Conservation (phyloP, 2,888 invertebrate genomes). For the Stenotaenia linearis region DNA sequence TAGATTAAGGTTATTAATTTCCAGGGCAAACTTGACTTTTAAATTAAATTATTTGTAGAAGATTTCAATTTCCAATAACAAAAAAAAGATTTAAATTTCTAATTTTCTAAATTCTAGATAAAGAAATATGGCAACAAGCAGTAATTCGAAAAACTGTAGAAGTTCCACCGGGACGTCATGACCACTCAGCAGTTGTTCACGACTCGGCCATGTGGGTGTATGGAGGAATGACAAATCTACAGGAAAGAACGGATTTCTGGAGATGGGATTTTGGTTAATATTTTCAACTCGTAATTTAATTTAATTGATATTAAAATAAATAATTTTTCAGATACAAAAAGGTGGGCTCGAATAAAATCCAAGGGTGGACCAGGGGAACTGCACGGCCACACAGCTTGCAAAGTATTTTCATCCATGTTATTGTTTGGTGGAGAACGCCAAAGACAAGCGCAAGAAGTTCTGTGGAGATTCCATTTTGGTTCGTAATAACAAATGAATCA, state of each 20-base stretch:
- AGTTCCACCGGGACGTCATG: conserved; percentile 67
- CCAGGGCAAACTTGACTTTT: too few species aligned
- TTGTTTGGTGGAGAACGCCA: conserved; percentile 72
- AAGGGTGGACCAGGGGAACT: conserved; percentile 60
- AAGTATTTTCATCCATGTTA: conserved; percentile 68
- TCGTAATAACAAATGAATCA: conserved; percentile 40
- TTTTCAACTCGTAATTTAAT: background rate
- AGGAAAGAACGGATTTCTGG: conserved; percentile 71
- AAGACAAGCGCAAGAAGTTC: conserved; percentile 65
- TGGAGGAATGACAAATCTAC: conserved; percentile 80
- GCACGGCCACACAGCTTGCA: conserved; percentile 71
- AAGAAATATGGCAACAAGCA: conserved; percentile 70
- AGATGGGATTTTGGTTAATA: conserved; percentile 62
- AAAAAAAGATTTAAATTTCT: background rate
- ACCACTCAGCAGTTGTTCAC: conserved; percentile 75
- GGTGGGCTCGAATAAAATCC: conserved; percentile 40
- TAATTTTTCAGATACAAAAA: conserved; percentile 45
- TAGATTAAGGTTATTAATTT: too few species aligned
- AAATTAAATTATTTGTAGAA: too few species aligned
- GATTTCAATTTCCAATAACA: too few species aligned
- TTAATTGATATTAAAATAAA: background rate
- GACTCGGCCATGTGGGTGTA: conserved; percentile 76
- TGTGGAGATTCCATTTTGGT: conserved; percentile 81
- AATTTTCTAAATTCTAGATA: conserved; percentile 53
- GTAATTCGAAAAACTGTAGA: conserved; percentile 49